Evolutionary conservation across 2,797 vertebrate species (phyloP).

Genomic region (Chrosomus eos): DNA sequence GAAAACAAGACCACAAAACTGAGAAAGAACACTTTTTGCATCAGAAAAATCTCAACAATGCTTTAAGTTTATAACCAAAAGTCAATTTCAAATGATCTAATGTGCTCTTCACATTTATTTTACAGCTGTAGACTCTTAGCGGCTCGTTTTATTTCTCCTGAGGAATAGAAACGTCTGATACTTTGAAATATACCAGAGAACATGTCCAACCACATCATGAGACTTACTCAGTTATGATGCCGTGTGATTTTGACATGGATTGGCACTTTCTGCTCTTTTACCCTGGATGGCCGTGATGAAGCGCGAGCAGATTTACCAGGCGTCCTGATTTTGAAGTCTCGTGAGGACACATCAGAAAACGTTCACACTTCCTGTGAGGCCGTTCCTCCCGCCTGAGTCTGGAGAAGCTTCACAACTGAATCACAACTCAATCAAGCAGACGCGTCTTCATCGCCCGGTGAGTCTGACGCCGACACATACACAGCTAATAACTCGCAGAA

Average conservation of each 20-base stretch:
- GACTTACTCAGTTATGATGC: not conserved
- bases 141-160: not conserved
- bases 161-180: not conserved
- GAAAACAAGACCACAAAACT: not conserved
- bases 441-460: not conserved
- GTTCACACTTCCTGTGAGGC: conserved; percentile 6
- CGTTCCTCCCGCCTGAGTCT: not conserved
- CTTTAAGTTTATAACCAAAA: not conserved
- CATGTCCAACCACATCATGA: too few relatives aligned
- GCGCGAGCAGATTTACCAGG: not conserved
- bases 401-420: conserved; percentile 64
- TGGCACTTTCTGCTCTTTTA: not conserved
- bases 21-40: not conserved
- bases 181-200: not conserved
- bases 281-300: not conserved
- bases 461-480: not conserved
- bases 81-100: not conserved
- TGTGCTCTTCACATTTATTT: too few relatives aligned
- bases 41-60: too few relatives aligned
- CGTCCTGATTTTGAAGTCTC: conserved; percentile 5
- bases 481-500: not conserved
- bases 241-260: not conserved
- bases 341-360: not conserved
- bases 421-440: conserved; percentile 61
- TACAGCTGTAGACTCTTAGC: not conserved